These are phyloP conservation scores for Anas bahamensis DNA, from an alignment of 2,797 vertebrate species.

Conservation along the genomic window DNA sequence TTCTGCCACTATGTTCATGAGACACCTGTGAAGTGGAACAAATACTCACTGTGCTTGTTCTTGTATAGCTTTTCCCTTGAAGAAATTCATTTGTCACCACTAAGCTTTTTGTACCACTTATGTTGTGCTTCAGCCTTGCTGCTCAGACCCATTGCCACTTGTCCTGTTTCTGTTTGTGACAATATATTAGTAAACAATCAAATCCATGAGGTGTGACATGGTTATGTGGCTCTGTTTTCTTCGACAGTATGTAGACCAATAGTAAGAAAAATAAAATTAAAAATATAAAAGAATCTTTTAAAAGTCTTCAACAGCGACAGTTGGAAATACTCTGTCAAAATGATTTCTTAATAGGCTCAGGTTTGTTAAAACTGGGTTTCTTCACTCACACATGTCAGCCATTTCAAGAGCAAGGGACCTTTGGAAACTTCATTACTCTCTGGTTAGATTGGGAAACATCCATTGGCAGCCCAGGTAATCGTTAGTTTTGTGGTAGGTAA, in stretches of 20 bases:
- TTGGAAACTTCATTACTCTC: neutral
- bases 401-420: neutral
- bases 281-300: neutral
- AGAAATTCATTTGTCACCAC: neutral
- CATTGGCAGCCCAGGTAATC: neutral
- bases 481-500: neutral
- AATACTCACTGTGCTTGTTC: neutral
- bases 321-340: neutral
- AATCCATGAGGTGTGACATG: neutral
- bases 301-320: neutral
- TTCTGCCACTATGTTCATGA: neutral
- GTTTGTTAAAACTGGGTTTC: neutral
- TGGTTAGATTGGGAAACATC: neutral
- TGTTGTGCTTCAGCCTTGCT: neutral
- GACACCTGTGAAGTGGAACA: neutral
- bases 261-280: neutral
- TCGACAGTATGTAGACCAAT: neutral
- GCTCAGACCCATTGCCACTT: rapidly evolving
- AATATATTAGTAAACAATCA: neutral
- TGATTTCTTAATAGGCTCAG: neutral
- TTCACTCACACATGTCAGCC: neutral
- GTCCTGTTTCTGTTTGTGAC: neutral
- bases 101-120: neutral
- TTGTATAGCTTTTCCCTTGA: neutral
- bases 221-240: neutral